A percentile compares a stretch with the other conserved stretches of the same genome.
These are phyloP conservation scores for Cosmorhoe ocellata DNA, from an alignment of 2,888 invertebrate genomes.

Conservation along the genomic window DNA sequence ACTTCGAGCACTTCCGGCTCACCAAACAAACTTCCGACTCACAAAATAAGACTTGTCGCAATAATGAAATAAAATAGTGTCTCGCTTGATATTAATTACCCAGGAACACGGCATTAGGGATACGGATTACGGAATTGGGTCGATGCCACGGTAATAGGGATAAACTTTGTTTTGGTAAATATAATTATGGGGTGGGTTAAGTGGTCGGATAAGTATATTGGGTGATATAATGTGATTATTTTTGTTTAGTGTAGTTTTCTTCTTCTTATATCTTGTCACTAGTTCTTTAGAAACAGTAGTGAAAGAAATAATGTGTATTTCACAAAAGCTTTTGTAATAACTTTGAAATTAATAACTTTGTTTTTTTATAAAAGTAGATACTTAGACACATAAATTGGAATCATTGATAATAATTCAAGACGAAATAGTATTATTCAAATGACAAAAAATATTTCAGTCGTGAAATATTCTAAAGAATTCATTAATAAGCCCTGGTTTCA, in stretches of 20 bases:
- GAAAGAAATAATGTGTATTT: too few species aligned
- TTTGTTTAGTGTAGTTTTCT: conserved; percentile 28
- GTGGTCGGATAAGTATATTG: conserved; percentile 35
- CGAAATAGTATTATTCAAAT: too few species aligned
- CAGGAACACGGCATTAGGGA: conserved; percentile 68
- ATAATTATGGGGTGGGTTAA: conserved; percentile 44
- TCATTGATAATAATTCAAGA: too few species aligned
- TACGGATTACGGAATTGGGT: conserved; percentile 33
- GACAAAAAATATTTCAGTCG: too few species aligned
- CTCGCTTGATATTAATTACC: conserved; percentile 74
- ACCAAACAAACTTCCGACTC: conserved; percentile 59
- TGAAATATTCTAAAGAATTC: too few species aligned
- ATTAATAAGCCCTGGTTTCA: too few species aligned
- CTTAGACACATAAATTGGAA: too few species aligned
- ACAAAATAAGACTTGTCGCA: conserved; percentile 56
- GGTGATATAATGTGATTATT: conserved; percentile 33
- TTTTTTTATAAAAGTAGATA: too few species aligned
- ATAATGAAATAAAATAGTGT: conserved; percentile 79
- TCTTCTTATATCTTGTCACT: too few species aligned
- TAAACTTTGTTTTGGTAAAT: conserved; percentile 51
- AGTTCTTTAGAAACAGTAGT: too few species aligned
- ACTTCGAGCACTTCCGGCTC: conserved; percentile 11
- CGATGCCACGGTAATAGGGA: conserved; percentile 44
- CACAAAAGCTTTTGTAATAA: too few species aligned
- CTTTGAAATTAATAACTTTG: too few species aligned